Evolutionary conservation across 23 tunicate species (phyloP).

Genomic region (Trididemnum clinides): DNA sequence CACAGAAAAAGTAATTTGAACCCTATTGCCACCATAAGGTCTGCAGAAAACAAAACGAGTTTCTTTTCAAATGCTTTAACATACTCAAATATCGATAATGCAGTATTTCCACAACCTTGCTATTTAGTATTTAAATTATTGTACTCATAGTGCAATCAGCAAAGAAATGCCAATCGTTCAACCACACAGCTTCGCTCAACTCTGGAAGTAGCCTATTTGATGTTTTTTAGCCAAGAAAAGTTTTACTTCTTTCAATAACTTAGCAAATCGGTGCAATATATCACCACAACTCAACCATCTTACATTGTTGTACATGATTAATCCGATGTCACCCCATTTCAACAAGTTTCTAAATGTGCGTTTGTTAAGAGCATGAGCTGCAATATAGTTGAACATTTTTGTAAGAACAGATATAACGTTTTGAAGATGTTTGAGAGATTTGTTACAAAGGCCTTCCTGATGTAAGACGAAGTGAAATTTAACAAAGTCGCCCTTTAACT

Average conservation of each 20-base stretch:
- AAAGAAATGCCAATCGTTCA: background rate
- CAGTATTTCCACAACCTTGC: too few relatives aligned
- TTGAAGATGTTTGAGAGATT: background rate
- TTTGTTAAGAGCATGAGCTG: slow-evolving; percentile 20
- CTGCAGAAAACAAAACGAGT: background rate
- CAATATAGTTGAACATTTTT: background rate
- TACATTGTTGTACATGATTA: slow-evolving; percentile 15
- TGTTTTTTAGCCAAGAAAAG: background rate
- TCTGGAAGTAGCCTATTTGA: background rate
- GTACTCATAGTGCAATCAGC: slow-evolving; percentile 9
- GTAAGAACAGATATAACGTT: background rate
- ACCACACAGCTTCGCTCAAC: slow-evolving; percentile 18
- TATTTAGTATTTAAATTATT: background rate
- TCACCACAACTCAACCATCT: slow-evolving; percentile 2
- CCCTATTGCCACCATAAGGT: too few relatives aligned
- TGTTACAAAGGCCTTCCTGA: slow-evolving; percentile 6
- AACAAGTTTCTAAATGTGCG: background rate
- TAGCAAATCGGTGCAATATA: background rate
- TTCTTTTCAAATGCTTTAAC: too few relatives aligned
- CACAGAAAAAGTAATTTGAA: too few relatives aligned
- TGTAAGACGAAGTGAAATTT: slow-evolving; percentile 8
- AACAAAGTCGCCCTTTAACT: slow-evolving; percentile 19
- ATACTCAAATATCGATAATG: too few relatives aligned
- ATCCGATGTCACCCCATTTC: background rate
- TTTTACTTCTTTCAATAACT: background rate